Evolutionary conservation across 2,113 vertebrate genomes (phyloP).

Genomic region (Microtus oregoni): DNA sequence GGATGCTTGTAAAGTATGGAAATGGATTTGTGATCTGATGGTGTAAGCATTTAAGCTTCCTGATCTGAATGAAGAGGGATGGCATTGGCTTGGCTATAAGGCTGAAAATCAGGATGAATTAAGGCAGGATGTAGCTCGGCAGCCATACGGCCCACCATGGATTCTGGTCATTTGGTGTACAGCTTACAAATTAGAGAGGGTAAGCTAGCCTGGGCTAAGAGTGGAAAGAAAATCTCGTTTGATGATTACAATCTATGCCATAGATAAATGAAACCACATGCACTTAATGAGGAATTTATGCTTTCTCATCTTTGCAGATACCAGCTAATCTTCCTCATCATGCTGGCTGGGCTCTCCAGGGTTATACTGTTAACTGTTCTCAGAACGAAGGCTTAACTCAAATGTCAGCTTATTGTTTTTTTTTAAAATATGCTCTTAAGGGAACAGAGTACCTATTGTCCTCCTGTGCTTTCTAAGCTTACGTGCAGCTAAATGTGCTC

Average conservation of each 20-base stretch:
- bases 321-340: not conserved
- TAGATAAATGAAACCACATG: not conserved
- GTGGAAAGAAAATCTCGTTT: slow-evolving; percentile 14
- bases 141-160: not conserved
- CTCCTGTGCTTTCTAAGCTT: not conserved
- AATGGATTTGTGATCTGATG: not conserved
- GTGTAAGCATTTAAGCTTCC: not conserved
- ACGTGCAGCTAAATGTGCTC: not conserved
- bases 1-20: not conserved
- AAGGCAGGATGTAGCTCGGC: not conserved
- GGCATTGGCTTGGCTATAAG: not conserved
- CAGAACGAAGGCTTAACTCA: not conserved
- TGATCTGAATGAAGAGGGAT: not conserved
- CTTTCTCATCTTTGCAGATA: slow-evolving; percentile 1
- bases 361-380: not conserved
- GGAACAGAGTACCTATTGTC: not conserved
- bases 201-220: not conserved
- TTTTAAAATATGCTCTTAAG: not conserved
- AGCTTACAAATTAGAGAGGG: not conserved
- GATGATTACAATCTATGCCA: not conserved
- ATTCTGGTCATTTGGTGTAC: not conserved
- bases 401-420: not conserved
- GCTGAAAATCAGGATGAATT: not conserved
- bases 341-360: not conserved
- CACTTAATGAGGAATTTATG: not conserved